Conservation (phyloP, 2,888 invertebrate genomes). For the Leucophora obtusa region DNA sequence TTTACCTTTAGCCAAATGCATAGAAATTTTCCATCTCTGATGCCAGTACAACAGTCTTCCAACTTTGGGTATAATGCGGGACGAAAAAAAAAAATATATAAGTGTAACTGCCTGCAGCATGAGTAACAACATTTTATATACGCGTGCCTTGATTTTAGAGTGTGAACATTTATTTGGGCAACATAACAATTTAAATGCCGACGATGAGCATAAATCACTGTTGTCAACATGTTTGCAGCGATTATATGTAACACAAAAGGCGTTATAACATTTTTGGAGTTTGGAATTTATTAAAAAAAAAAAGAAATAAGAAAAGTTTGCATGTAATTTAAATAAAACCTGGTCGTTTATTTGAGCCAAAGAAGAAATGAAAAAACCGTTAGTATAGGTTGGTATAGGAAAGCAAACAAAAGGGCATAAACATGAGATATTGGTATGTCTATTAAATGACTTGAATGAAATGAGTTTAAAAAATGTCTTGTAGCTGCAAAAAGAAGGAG, state of each 20-base stretch:
- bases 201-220: conserved; percentile 67
- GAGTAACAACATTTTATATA: conserved; percentile 47
- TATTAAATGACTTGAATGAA: conserved; percentile 47
- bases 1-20: no score
- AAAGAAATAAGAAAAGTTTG: conserved; percentile 21
- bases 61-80: not conserved
- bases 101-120: conserved; percentile 46
- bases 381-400: not conserved
- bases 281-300: conserved; percentile 26
- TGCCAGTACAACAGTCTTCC: not conserved
- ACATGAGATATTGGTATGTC: conserved; percentile 37
- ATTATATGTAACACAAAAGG: conserved; percentile 58
- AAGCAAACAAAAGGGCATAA: conserved; percentile 28
- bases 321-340: conserved; percentile 50
- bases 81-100: conserved; percentile 1
- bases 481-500: conserved; percentile 7
- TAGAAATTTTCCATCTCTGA: not conserved
- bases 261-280: conserved; percentile 35
- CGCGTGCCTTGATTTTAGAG: conserved; percentile 60
- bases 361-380: conserved; percentile 7
- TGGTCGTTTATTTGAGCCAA: conserved; percentile 27
- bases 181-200: conserved; percentile 68
- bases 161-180: conserved; percentile 68
- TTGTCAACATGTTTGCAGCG: conserved; percentile 67
- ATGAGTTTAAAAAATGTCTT: conserved; percentile 42